A percentile compares a stretch with the other conserved stretches of the same genome.
Conservation (phyloP, 2,888 invertebrate genomes). For the Drosophila basisetae region DNA sequence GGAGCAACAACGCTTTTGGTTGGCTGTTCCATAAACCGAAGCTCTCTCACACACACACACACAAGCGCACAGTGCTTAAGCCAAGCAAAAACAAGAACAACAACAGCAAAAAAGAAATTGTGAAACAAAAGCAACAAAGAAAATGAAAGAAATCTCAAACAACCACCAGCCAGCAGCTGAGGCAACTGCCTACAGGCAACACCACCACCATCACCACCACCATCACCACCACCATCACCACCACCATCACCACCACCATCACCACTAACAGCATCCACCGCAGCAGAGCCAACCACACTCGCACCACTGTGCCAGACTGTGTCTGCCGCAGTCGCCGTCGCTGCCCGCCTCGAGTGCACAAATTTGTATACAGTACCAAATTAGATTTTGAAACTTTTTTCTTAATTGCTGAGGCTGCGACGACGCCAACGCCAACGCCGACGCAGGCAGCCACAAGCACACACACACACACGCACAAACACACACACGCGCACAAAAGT, state of each 20-base stretch:
- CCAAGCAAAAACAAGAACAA: constrained; percentile 30
- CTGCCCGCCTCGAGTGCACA: constrained; percentile 71
- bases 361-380: constrained; percentile 84
- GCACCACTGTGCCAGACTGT: constrained; percentile 52
- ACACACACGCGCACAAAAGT: constrained; percentile 60
- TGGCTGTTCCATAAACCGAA: constrained; percentile 76
- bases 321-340: constrained; percentile 39
- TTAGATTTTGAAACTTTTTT: constrained; percentile 83
- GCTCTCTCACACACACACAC: constrained; percentile 53
- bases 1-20: constrained; percentile 82
- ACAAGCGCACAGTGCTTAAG: constrained; percentile 16
- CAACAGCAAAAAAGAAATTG: constrained; percentile 63
- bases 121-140: constrained; percentile 80
- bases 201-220: constrained; percentile 35
- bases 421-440: constrained; percentile 45
- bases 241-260: neutral
- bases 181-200: constrained; percentile 18
- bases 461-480: neutral
- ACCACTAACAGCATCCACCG: constrained; percentile 19
- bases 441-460: constrained; percentile 47
- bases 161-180: constrained; percentile 63
- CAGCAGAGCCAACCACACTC: constrained; percentile 52
- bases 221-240: constrained; percentile 29
- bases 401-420: constrained; percentile 72
- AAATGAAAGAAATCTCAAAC: constrained; percentile 80